A percentile compares a stretch with the other conserved stretches of the same genome.
Evolutionary conservation across 2,113 vertebrate species (phyloP).

Genomic region (Microtus richardsoni): DNA sequence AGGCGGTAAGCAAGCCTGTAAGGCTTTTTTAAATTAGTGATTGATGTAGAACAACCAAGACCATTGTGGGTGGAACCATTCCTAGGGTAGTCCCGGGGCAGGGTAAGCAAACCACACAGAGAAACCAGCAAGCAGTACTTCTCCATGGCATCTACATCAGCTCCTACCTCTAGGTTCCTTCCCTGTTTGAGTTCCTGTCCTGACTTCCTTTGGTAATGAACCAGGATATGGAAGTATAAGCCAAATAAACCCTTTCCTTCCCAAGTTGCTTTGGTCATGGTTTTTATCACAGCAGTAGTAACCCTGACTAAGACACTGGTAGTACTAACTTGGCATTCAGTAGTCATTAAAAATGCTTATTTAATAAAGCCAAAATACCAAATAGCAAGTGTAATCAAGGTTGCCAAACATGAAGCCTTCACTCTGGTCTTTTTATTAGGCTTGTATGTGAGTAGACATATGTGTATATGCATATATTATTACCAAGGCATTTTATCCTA

Average conservation of each 20-base stretch:
- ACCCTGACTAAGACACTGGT: neutral
- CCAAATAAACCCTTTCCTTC: neutral
- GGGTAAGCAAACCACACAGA: too few species aligned
- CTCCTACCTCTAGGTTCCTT: neutral
- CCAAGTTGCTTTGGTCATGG: neutral
- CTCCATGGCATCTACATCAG: too few species aligned
- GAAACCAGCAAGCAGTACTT: neutral
- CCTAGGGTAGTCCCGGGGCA: neutral
- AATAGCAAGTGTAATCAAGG: slow-evolving; percentile 14
- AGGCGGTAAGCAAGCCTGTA: neutral
- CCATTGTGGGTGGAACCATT: neutral
- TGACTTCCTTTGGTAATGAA: neutral
- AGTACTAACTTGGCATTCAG: neutral
- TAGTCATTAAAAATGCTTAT: neutral
- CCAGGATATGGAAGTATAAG: neutral
- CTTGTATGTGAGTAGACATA: fast-evolving
- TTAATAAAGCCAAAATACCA: slow-evolving; percentile 10
- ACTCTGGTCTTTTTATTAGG: neutral
- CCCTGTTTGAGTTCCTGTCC: neutral
- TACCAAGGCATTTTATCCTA: neutral
- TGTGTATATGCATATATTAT: neutral
- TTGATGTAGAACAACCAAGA: neutral
- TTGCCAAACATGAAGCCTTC: neutral
- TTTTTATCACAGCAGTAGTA: neutral
- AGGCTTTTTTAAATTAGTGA: neutral